A percentile compares a stretch with the other conserved stretches of the same genome.
phyloP scores from a whole-genome alignment of 2,113 vertebrate genomes.

The Tricholaema leucomelas region DNA sequence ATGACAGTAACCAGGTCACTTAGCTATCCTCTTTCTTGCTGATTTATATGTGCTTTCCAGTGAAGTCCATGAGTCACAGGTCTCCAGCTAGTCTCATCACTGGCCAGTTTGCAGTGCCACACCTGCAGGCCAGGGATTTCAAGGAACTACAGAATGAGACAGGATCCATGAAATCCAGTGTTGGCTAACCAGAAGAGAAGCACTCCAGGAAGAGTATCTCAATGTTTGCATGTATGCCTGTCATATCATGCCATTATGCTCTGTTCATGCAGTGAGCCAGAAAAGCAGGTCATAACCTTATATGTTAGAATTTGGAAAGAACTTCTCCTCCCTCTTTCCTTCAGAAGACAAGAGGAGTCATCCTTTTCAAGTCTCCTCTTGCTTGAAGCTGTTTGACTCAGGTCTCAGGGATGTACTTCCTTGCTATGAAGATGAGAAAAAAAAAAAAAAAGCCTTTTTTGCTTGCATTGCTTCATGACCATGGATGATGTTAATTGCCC shows the following conservation, averaged over 20 bases:
- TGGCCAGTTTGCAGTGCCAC: background rate
- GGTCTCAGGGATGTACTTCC: background rate
- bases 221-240: background rate
- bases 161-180: background rate
- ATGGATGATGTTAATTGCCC: slow-evolving; percentile 7
- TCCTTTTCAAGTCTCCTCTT: slow-evolving; percentile 27
- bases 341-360: background rate
- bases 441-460: background rate
- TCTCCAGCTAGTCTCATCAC: background rate
- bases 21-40: background rate
- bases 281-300: background rate
- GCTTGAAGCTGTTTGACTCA: slow-evolving; percentile 22
- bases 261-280: background rate
- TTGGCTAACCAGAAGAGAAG: background rate
- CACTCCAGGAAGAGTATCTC: background rate
- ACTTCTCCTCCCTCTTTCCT: background rate
- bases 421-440: slow-evolving; percentile 19
- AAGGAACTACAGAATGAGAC: accelerated
- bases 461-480: background rate
- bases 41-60: background rate
- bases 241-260: background rate
- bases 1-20: background rate
- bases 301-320: background rate
- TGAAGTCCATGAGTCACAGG: background rate
- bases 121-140: background rate